Percentiles rank a stretch among this genome's conserved stretches.
Conservation (phyloP, 2,888 invertebrate species). For the Apamea crenata region DNA sequence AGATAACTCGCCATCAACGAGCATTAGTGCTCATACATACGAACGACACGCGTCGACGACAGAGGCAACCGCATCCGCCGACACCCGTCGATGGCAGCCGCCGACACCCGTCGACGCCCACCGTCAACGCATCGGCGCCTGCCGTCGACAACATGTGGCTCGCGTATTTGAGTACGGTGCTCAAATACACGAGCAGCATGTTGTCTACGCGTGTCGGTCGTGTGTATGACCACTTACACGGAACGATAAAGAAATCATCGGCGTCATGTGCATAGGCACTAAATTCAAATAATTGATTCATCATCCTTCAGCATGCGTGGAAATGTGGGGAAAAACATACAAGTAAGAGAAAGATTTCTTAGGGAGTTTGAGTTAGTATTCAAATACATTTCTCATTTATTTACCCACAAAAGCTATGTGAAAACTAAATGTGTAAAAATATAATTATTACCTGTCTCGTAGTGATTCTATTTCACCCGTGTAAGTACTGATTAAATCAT, state of each 20-base stretch:
- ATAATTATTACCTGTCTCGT: constrained; percentile 90
- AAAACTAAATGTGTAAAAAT: neutral
- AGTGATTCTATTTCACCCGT: constrained; percentile 93
- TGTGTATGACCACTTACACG: too few relatives aligned
- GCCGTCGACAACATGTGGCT: too few relatives aligned
- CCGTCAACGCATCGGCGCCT: too few relatives aligned
- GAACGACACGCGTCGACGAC: neutral
- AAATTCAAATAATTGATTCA: neutral
- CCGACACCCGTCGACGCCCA: too few relatives aligned
- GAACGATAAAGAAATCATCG: neutral
- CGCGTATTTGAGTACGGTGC: too few relatives aligned
- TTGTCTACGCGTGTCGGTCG: too few relatives aligned
- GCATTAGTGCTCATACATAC: neutral
- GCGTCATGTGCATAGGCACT: neutral
- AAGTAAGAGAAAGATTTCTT: neutral
- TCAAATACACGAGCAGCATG: too few relatives aligned
- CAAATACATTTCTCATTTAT: neutral
- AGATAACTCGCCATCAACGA: neutral
- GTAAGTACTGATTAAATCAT: constrained; percentile 92
- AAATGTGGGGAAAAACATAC: neutral
- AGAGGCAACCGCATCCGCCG: neutral
- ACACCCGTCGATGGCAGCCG: too few relatives aligned
- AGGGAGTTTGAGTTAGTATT: neutral
- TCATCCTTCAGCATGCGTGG: neutral
- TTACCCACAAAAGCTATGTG: neutral